Evolutionary conservation across 2,797 vertebrate species (phyloP), one percentile per base, ranked within the genome.

Genomic region (Lacerta bilineata): DNA sequence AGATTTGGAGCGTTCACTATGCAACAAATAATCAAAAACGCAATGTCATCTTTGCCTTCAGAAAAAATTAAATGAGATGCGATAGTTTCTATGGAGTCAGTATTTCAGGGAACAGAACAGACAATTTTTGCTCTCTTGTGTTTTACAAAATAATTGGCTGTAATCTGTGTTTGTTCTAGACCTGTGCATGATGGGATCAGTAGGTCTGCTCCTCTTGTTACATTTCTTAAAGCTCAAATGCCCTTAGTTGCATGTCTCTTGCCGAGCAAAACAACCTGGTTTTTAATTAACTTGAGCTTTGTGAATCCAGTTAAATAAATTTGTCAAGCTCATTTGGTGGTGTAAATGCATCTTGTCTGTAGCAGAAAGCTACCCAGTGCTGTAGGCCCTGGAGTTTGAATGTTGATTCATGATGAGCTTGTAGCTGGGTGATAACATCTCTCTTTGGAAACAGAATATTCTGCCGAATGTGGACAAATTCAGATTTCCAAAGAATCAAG

Each of bases 91-190:
- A 7, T 85, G 50, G 84, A 68, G 25, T 87, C 50, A 82, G 78
- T 50, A 80, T 1, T 0, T 82, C 87, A 50, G 83, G 50, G 50
- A 87, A 68, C 81, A 8, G 18, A 0, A 1, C 50, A 83, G 41
- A 88, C 64, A 25, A 36, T 6, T 29, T 79, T 66, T 33, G 71
- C 46, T 69, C 55, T 83, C 0, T 0, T 88, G 50, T 83, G 80
- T 29, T 79, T 79, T 83, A 27, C 78, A 5, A 46, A 72, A 9
- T 0, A 87, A 77, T 85, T 0, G 43, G 0, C 55, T 83, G 41
- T 27, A 75, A 85, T 89, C 79, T 90, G 80, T 71, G 64, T 84
- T 84, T 83, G 29, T 55, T 77, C 74, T 29, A 20, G 55, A 29
- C 1, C 23, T 23, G 9, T 20, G 46, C n/a, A 82, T 17, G 79